Base-by-base conservation (phyloP, 2,797 vertebrate species). In the Hoplostethus mediterraneus region DNA sequence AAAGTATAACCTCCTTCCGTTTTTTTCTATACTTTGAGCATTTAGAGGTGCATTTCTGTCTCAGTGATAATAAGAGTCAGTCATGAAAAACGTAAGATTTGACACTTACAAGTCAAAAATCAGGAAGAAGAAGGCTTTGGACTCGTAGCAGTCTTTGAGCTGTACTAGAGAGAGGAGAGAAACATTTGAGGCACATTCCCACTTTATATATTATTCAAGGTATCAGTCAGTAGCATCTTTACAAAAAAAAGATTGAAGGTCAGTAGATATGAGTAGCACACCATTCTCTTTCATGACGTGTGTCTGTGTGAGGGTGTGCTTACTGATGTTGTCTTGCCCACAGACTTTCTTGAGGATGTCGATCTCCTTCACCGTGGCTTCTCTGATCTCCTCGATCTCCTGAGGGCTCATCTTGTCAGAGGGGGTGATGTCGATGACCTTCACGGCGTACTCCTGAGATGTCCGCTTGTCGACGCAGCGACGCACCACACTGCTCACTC, bases 71-170 rank as follows among this genome's bases (percentile, higher is more conserved):
- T 40, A 10, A 56, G 51, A 17, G 16, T 45, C 2, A 8, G 0
- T 8, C 3, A 10, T 14, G 2, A 38, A 11, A 64, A n/a, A 51
- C 12, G 1, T 25, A 13, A 30, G 62, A 12, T 51, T 40, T 56
- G 28, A 68, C 91, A 97, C 98, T 97, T 91, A 99, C 98, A 99
- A 87, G 82, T 99, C 97, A 91, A 99, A 99, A 75, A 99, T 94
- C 89, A 99, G 85, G 95, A 99, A 99, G 94, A 96, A 99, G 93
- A 98, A 99, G 73, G 95, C 97, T 61, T 95, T 96, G 83, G 98
- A 96, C 90, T 97, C 97, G 2, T 94, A 99, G 90, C 94, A 97
- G 91, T 99, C 98, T 92, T 98, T 98, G 82, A 99, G 94, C 92
- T 98, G 97, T 85, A 99, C 98, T 99, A 92, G 69, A 95, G 93